Evolutionary conservation across 2,113 vertebrate genomes (phyloP).

Genomic region (Amblyopsis rosae): DNA sequence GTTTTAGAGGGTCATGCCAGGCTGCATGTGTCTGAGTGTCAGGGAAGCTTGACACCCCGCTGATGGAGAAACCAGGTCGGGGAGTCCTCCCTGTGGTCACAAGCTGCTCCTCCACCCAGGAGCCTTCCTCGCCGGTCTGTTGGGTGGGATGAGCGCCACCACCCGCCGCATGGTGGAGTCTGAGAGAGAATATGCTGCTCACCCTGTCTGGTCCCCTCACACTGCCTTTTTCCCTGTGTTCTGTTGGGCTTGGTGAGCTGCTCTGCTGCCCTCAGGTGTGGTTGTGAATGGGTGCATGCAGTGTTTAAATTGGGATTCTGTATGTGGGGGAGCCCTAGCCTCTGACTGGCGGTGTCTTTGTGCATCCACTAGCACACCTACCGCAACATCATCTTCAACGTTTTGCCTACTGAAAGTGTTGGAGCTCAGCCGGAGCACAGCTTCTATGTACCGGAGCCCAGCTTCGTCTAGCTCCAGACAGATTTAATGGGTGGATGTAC

Average conservation of each 20-base stretch:
- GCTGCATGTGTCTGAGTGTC: slow-evolving; percentile 44
- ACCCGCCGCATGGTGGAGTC: slow-evolving; percentile 36
- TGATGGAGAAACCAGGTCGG: slow-evolving; percentile 79
- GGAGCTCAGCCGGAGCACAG: too few relatives aligned
- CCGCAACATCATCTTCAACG: too few relatives aligned
- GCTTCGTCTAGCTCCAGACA: too few relatives aligned
- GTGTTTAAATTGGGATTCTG: too few relatives aligned
- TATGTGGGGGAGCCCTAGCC: too few relatives aligned
- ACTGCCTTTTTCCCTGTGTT: not conserved
- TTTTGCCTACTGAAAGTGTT: too few relatives aligned
- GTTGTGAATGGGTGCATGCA: not conserved
- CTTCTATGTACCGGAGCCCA: too few relatives aligned
- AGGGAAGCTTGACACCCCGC: slow-evolving; percentile 61
- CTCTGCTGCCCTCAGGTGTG: not conserved
- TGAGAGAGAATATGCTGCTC: slow-evolving; percentile 63
- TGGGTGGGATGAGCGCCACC: slow-evolving; percentile 43
- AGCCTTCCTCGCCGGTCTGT: slow-evolving; percentile 66
- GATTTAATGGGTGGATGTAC: too few relatives aligned
- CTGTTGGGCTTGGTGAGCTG: not conserved
- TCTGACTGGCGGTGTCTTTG: too few relatives aligned
- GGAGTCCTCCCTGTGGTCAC: slow-evolving; percentile 61
- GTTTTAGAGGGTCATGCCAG: slow-evolving; percentile 31
- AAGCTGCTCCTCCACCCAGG: slow-evolving; percentile 74
- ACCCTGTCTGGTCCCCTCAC: slow-evolving; percentile 24
- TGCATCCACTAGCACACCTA: too few relatives aligned